Evolutionary conservation across 1,140 invertebrate species (phyloP).

Genomic region (Euglossa dilemma): DNA sequence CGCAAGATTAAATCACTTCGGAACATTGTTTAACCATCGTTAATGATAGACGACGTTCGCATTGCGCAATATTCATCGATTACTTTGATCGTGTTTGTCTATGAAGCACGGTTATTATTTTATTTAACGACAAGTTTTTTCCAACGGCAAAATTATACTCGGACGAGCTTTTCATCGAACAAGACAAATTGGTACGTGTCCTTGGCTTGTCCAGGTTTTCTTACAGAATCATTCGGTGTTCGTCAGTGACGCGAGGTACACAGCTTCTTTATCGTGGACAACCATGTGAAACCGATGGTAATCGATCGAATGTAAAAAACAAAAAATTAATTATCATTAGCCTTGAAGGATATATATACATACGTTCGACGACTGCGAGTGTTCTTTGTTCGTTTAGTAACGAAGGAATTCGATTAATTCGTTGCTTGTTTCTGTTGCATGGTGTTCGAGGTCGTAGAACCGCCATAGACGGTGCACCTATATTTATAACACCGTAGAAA

Average conservation of each 20-base stretch:
- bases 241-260: background rate
- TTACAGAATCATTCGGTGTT: background rate
- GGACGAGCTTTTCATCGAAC: background rate
- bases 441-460: no score
- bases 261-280: background rate
- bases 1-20: no score
- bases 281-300: slow-evolving; percentile 1
- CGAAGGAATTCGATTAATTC: background rate
- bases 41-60: no score
- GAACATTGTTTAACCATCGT: no score
- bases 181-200: slow-evolving; percentile 8
- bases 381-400: background rate
- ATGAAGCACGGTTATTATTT: background rate
- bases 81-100: background rate
- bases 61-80: background rate
- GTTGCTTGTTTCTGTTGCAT: background rate
- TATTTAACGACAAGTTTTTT: background rate
- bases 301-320: background rate
- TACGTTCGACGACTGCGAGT: background rate
- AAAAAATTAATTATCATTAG: slow-evolving; percentile 5
- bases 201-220: background rate
- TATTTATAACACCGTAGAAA: no score
- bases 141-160: background rate
- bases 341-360: background rate
- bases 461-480: no score